phyloP scores from a whole-genome alignment of 1,140 invertebrate species.

The Drosophila rhopaloa region DNA sequence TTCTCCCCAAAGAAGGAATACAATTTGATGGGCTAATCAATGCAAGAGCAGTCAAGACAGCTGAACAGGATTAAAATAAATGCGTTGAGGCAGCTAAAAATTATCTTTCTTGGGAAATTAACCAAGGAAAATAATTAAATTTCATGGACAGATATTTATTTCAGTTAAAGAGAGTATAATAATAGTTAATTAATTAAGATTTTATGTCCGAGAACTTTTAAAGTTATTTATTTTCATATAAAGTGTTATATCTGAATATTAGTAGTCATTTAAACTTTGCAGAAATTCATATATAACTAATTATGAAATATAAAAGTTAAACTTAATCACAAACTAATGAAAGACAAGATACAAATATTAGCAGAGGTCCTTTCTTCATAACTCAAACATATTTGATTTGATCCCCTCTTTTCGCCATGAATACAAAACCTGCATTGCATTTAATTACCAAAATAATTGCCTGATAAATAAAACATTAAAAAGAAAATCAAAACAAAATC shows the following conservation, averaged over 20 bases:
- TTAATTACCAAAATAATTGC: slow-evolving; percentile 21
- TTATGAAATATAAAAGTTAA: no score
- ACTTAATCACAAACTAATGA: no score
- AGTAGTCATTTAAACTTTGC: no score
- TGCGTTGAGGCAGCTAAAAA: background rate
- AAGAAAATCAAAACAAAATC: slow-evolving; percentile 6
- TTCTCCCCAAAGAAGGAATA: slow-evolving; percentile 3
- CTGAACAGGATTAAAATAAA: slow-evolving; percentile 29
- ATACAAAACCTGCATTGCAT: background rate
- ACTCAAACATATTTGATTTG: no score
- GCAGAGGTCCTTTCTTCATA: no score
- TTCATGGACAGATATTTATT: background rate
- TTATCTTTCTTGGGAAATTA: background rate
- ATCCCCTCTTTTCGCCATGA: no score
- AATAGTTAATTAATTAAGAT: background rate
- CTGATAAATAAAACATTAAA: slow-evolving; percentile 15
- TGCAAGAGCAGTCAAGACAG: slow-evolving; percentile 6
- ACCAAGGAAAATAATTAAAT: background rate
- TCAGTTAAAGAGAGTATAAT: background rate
- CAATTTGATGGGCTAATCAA: slow-evolving; percentile 33
- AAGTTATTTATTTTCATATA: no score
- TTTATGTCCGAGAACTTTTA: background rate
- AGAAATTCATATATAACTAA: no score
- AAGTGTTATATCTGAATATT: no score
- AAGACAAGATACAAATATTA: no score